A percentile compares a stretch with the other conserved stretches of the same genome.
Evolutionary conservation across 2,113 vertebrate species (phyloP).

Genomic region (Pluvianellus socialis): DNA sequence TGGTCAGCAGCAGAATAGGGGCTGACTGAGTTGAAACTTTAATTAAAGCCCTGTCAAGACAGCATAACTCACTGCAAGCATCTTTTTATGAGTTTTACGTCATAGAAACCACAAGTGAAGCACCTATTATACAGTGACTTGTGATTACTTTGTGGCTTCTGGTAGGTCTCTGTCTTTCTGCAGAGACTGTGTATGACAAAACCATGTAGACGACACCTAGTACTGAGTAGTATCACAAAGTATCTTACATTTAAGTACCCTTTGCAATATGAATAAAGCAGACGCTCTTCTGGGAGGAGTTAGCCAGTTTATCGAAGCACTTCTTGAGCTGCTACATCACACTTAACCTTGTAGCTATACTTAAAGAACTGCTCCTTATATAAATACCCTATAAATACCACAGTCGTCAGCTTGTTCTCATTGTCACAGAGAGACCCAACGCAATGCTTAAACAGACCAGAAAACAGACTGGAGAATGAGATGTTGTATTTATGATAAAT

Average conservation of each 20-base stretch:
- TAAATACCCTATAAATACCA: not conserved
- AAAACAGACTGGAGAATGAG: not conserved
- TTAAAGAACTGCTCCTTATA: not conserved
- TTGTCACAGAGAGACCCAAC: not conserved
- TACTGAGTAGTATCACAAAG: not conserved
- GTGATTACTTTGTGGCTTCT: not conserved
- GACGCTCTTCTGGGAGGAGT: not conserved
- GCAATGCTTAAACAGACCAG: not conserved
- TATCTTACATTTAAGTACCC: not conserved
- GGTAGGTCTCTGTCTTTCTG: not conserved
- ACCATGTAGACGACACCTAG: not conserved
- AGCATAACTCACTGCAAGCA: not conserved
- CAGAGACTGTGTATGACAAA: not conserved
- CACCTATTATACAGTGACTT: not conserved
- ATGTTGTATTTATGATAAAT: not conserved
- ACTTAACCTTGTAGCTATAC: not conserved
- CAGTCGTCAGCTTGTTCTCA: not conserved
- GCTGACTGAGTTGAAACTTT: not conserved
- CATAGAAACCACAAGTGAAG: not conserved
- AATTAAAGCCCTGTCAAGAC: not conserved
- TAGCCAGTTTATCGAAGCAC: not conserved
- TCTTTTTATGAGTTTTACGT: not conserved
- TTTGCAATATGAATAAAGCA: not conserved
- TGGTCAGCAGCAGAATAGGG: not conserved
- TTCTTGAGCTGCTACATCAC: not conserved